These are phyloP conservation scores for Chrysogorgia sp. DNA, from an alignment of 92 coral and sea anemone genomes.

Conservation along the genomic window DNA sequence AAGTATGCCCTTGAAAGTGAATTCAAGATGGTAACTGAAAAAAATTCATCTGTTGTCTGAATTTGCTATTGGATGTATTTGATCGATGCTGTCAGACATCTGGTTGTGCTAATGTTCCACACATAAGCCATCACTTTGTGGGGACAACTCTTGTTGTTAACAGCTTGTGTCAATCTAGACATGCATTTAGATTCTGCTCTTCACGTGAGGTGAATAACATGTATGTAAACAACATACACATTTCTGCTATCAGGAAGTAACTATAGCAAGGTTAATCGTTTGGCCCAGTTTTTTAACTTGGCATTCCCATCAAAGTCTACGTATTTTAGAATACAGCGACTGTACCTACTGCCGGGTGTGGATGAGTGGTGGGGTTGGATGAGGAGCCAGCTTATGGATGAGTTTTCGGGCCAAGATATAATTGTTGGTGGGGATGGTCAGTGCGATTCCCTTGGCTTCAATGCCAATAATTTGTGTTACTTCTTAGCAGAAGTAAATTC, in stretches of 20 bases:
- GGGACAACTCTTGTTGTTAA: conserved; percentile 52
- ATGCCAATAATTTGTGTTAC: too few species aligned
- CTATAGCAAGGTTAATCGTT: too few species aligned
- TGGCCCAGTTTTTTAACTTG: conserved; percentile 39
- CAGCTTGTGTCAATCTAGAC: conserved; percentile 45
- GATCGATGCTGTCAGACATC: conserved; percentile 37
- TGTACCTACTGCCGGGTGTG: conserved; percentile 47
- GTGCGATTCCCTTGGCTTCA: conserved; percentile 41
- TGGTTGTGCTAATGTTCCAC: conserved; percentile 34
- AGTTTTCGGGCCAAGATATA: too few species aligned
- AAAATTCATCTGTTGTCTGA: conserved; percentile 19
- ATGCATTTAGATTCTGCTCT: too few species aligned
- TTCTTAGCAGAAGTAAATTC: conserved; percentile 50
- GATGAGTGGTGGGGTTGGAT: too few species aligned
- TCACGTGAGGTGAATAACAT: conserved; percentile 47
- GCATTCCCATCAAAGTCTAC: conserved; percentile 37
- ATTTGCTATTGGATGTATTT: conserved; percentile 31
- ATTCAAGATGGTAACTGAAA: conserved; percentile 28
- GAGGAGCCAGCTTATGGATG: too few species aligned
- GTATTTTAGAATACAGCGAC: conserved; percentile 39
- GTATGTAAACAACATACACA: conserved; percentile 36
- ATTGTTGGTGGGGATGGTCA: too few species aligned
- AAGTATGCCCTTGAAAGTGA: conserved; percentile 19
- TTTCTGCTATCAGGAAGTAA: conserved; percentile 44
- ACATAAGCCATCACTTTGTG: conserved; percentile 50